Evolutionary conservation across 2,113 vertebrate species (phyloP).

Genomic region (Hassar affinis): DNA sequence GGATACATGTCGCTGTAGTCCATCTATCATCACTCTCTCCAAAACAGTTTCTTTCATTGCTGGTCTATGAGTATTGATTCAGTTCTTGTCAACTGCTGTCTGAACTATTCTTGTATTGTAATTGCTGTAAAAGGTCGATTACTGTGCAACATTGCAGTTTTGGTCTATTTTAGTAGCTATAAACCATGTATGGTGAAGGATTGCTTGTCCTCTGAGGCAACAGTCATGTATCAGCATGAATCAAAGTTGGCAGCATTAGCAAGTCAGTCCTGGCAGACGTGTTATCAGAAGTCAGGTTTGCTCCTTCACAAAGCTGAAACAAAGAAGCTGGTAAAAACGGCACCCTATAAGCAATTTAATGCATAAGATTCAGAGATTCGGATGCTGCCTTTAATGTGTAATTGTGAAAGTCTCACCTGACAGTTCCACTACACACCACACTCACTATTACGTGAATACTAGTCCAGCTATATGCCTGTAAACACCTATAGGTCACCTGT

Average conservation of each 20-base stretch:
- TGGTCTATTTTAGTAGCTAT: conserved; percentile 13
- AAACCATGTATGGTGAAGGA: not conserved
- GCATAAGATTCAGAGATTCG: not conserved
- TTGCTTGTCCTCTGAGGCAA: conserved; percentile 5
- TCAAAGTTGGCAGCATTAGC: conserved; percentile 54
- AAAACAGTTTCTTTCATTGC: not conserved
- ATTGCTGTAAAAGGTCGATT: not conserved
- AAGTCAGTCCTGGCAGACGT: conserved; percentile 30
- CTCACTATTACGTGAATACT: not conserved
- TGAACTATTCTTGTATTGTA: not conserved
- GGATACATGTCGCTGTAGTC: no score
- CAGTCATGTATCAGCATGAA: conserved; percentile 44
- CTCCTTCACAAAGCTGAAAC: conserved; percentile 6
- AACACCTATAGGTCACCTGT: not conserved
- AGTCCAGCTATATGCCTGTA: no score
- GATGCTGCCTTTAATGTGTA: not conserved
- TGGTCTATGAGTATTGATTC: not conserved
- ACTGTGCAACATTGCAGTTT: not conserved
- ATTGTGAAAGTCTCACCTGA: not conserved
- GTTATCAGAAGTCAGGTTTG: conserved; percentile 40
- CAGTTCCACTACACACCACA: not conserved
- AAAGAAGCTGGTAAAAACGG: not conserved
- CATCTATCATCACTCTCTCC: not conserved
- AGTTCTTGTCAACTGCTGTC: not conserved
- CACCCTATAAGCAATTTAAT: not conserved